Evolutionary conservation across 2,797 vertebrate genomes (phyloP), one percentile per base, ranked within the genome.

Genomic region (Heliangelus exortis): DNA sequence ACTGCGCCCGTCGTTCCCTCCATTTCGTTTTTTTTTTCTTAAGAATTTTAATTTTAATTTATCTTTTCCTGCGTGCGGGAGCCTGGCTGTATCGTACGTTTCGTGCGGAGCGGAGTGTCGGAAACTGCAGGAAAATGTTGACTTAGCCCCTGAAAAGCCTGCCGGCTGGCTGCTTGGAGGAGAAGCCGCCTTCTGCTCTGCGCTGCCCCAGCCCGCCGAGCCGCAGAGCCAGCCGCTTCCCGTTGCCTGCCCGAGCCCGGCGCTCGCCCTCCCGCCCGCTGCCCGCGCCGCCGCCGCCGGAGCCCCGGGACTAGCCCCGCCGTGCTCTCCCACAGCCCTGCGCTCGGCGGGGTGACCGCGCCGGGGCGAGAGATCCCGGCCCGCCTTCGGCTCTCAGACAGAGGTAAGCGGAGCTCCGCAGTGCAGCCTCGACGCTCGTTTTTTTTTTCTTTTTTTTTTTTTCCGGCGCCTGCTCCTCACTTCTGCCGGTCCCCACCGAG

Each of bases 91-190:
- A 72, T 69, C 45, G 29, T 57, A 74, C 85, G 39, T 61, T 57
- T 75, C 57, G 73, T 63, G 90, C 76, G 53, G 91, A 96, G 94
- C 89, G 87, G 95, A 89, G 97, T 57, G 95, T 66, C 83, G 87
- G 89, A 89, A 97, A 90, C 96, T 87, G 97, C 96, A 81, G 96
- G 96, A 96, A 97, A 89, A 98, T 98, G 98, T 98, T 97, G 98
- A 98, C 98, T 96, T 98, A 97, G 92, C 96, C 89, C 75, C 48
- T 47, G 95, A 79, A 31, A 57, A 97, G 87, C 87, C 93, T 95
- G 89, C 97, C 82, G 96, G 97, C 97, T 90, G 97, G 96, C 96
- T 94, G 96, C 95, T 89, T n/a, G 85, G 79, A 93, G 84, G 84
- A 97, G 75, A 95, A 95, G 84, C 93, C 90, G 89, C 93, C 74